Conservation (phyloP, 2,888 invertebrate species). For the Himalopsyche anomala region DNA sequence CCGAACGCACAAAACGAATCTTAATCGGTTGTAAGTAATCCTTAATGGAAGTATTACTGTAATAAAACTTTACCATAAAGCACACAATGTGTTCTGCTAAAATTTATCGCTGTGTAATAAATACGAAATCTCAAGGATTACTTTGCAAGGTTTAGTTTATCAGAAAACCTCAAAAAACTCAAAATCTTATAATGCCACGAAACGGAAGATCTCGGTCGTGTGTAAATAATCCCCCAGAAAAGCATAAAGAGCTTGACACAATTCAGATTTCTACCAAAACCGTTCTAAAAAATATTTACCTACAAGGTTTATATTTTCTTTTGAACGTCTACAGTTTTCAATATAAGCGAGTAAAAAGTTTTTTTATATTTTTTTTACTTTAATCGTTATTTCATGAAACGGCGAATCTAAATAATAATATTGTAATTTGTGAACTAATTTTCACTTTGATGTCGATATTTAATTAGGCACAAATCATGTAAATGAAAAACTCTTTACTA, state of each 20-base stretch:
- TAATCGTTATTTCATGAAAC: too few relatives aligned
- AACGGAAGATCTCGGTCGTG: conserved; percentile 29
- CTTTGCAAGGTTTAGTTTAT: conserved; percentile 35
- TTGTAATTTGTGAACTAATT: too few relatives aligned
- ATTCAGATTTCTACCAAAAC: not conserved
- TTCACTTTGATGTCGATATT: too few relatives aligned
- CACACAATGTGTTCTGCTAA: conserved; percentile 34
- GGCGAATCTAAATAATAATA: too few relatives aligned
- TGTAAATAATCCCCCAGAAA: not conserved
- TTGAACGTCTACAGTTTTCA: too few relatives aligned
- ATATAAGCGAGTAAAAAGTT: too few relatives aligned
- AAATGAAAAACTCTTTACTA: too few relatives aligned
- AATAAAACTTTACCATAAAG: conserved; percentile 40
- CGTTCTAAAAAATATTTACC: not conserved
- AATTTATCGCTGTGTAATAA: conserved; percentile 32
- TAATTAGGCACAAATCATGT: too few relatives aligned
- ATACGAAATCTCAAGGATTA: conserved; percentile 39
- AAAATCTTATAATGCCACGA: conserved; percentile 25
- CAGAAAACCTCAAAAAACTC: conserved; percentile 40
- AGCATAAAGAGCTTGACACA: conserved; percentile 40
- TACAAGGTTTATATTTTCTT: too few relatives aligned
- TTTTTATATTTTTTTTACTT: too few relatives aligned
- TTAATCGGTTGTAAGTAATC: conserved; percentile 39
- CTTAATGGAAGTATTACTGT: conserved; percentile 43
- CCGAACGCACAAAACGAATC: conserved; percentile 32